Percentiles rank a stretch among this genome's conserved stretches.
These are phyloP conservation scores for Fregata magnificens DNA, from an alignment of 2,113 vertebrate species.

Conservation along the genomic window DNA sequence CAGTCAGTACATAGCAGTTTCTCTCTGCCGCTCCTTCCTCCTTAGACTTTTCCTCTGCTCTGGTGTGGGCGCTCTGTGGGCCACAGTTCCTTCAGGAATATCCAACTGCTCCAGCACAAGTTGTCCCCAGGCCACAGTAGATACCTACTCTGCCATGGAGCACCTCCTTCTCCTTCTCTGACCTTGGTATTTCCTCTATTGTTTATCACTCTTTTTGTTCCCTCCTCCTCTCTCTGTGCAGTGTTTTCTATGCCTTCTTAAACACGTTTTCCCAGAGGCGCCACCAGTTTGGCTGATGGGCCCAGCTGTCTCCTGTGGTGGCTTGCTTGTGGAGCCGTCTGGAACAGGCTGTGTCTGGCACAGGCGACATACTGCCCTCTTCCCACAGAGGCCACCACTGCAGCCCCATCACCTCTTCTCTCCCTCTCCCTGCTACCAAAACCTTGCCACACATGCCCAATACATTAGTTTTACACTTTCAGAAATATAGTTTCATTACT, in stretches of 20 bases:
- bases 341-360: background rate
- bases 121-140: background rate
- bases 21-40: background rate
- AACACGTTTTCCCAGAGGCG: fast-evolving
- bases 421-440: background rate
- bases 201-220: background rate
- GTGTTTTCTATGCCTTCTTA: background rate
- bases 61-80: background rate
- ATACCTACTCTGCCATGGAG: fast-evolving
- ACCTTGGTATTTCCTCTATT: background rate
- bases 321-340: background rate
- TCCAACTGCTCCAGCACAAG: fast-evolving
- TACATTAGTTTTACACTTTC: background rate
- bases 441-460: background rate
- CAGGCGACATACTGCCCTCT: background rate
- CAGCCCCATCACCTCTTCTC: background rate
- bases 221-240: background rate
- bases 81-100: background rate
- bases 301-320: background rate
- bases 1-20: background rate
- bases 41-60: background rate
- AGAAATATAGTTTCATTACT: background rate
- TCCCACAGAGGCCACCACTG: background rate
- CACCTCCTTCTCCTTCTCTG: background rate
- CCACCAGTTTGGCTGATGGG: background rate